Evolutionary conservation across 2,113 vertebrate genomes (phyloP), one percentile per base, ranked within the genome.

Genomic region (Cephalopterus ornatus): DNA sequence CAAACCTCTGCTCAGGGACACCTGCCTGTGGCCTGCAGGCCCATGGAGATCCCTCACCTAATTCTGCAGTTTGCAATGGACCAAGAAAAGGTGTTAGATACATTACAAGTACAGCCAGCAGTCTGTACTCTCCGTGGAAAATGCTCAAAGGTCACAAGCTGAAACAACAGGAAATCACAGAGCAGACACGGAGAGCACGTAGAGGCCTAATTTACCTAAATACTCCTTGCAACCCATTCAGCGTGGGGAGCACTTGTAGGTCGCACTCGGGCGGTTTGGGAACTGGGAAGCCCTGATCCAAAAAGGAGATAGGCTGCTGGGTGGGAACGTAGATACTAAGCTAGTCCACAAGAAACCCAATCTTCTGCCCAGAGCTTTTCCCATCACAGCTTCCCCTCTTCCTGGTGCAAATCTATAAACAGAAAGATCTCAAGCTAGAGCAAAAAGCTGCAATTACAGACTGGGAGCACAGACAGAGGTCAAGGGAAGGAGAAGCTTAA

Each of bases 401-500:
- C 41, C 72, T 8, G 4, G n/a, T 84, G 82, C n/a, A 63, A 68
- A 92, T 63, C 65, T 68, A 63, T 81, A 73, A 90, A 90, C 83
- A 90, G 68, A 53, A 88, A 87, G 80, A 77, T 77, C 81, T 87
- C 46, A 75, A 46, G 85, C 78, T 56, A 41, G 78, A 28, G 68
- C 42, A 42, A 44, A 68, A 96, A 90, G 53, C 63, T 90, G 65
- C 63, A 77, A 16, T 94, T 88, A 65, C 39, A 85, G 63, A 10
- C 52, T 42, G 30, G 56, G 37, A 87, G 67, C 37, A 87, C 56
- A 59, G 68, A 76, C 37, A 39, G 53, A 73, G 83, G 89, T 91
- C 92, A 96, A 53, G 78, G 89, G 68, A 94, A 85, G 83, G 83
- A 85, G 78, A 91, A 80, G 78, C 59, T 91, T 88, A 90, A 91